A percentile compares a stretch with the other conserved stretches of the same genome.
phyloP scores from a whole-genome alignment of 2,113 vertebrate genomes.

The Pogona vitticeps region DNA sequence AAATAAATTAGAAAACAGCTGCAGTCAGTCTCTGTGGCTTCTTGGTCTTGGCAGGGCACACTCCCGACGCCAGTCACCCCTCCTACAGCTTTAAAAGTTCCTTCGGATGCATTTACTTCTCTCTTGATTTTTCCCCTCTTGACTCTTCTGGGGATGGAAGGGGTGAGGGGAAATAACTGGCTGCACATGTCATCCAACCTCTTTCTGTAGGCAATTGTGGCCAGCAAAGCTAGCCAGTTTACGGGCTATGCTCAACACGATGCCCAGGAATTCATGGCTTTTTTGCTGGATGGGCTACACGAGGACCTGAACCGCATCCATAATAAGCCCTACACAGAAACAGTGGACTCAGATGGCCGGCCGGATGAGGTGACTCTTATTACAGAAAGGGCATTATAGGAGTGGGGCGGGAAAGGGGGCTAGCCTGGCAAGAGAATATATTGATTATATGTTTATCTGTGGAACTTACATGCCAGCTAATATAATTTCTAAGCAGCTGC shows the following conservation, averaged over 20 bases:
- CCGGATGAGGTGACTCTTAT: constrained; percentile 85
- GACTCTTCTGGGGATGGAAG: neutral
- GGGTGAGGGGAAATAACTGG: neutral
- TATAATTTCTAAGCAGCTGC: neutral
- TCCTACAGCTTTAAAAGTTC: neutral
- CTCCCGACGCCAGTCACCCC: neutral
- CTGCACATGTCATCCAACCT: neutral
- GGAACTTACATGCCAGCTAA: too few species aligned
- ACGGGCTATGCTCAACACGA: constrained; percentile 98
- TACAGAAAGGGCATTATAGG: neutral
- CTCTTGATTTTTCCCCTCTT: neutral
- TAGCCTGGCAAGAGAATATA: neutral
- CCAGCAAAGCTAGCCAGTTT: constrained; percentile 98
- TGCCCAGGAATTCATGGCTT: constrained; percentile 99
- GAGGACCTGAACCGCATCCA: constrained; percentile 98
- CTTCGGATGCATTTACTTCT: neutral
- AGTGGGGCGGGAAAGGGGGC: too few species aligned
- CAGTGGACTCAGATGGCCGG: constrained; percentile 93
- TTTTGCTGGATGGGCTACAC: constrained; percentile 94
- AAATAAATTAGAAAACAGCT: neutral
- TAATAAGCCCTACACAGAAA: constrained; percentile 97
- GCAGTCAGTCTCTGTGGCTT: neutral
- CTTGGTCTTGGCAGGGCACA: neutral
- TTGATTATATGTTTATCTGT: too few species aligned
- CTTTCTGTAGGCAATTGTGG: constrained; percentile 88